Evolutionary conservation across 2,888 invertebrate species (phyloP), one percentile per base, ranked within the genome.

Genomic region (Catocala sponsa): DNA sequence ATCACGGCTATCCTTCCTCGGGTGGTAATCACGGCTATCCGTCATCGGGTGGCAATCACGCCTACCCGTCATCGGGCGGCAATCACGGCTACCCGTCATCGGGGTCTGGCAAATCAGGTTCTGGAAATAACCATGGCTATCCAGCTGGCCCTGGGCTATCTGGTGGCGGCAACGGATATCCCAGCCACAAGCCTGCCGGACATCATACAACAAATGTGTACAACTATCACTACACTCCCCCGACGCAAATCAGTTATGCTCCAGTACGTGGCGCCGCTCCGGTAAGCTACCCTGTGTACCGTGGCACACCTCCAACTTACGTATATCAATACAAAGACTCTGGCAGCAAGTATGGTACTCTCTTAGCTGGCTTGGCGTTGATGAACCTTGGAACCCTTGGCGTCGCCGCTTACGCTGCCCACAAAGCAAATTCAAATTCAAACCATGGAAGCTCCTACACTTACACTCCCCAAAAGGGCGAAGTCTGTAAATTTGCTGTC

Each of bases 251-350:
- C 55, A 83, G 82, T 43, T 92, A 92, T 67, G 78, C 85, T 0
- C 86, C 91, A 0, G 68, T 70, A 0, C 82, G 82, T 43, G 92
- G 92, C 1, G 88, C 85, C 5, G 70, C 84, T 0, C 79, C 90
- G 9, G 56, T 81, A 12, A 79, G 54, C 65, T 93, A 92, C 60
- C 93, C 93, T 33, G 91, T 92, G 2, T 94, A 92, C 68, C 91
- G 72, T 5, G 90, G 91, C 9, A 53, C 81, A 0, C 93, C 92
- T 2, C 93, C 93, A 2, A 89, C 81, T 25, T 92, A 92, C 71
- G 92, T 94, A 6, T 91, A 94, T 65, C 79, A 92, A 59, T 91
- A 91, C 75, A 87, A 90, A 68, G 82, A 93, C 66, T 94, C 93
- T 0, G 92, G 89, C 53, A 93, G 93, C 74, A 92, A 91, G 79